These are phyloP conservation scores for Tragelaphus scriptus DNA, from an alignment of 2,113 vertebrate species.

Conservation along the genomic window DNA sequence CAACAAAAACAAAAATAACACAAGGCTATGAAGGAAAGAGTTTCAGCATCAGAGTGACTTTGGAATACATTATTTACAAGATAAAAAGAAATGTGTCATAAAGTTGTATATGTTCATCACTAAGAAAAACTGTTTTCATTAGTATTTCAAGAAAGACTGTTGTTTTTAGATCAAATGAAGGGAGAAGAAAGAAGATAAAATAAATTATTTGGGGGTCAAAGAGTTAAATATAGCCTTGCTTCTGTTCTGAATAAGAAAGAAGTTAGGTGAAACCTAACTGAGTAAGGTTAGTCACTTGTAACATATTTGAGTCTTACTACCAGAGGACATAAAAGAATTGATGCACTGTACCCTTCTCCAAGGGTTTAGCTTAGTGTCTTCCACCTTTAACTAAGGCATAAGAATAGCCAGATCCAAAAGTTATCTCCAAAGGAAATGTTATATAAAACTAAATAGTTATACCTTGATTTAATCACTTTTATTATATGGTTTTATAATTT, in stretches of 20 bases:
- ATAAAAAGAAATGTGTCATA: background rate
- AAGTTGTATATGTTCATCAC: background rate
- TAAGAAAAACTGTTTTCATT: background rate
- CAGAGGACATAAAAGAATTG: background rate
- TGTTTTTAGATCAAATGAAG: background rate
- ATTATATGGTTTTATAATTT: background rate
- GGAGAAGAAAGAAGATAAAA: background rate
- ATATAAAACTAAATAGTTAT: background rate
- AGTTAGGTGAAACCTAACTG: background rate
- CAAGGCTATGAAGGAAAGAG: background rate
- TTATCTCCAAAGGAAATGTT: background rate
- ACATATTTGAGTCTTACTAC: background rate
- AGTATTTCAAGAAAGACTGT: background rate
- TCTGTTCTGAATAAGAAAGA: background rate
- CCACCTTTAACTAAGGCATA: background rate
- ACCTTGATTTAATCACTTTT: background rate
- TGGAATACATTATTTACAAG: background rate
- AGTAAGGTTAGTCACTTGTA: background rate
- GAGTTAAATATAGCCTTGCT: background rate
- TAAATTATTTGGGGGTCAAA: background rate
- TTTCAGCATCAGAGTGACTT: background rate
- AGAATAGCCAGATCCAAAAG: background rate
- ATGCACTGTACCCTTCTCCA: background rate
- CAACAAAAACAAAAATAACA: background rate
- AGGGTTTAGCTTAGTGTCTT: background rate